Evolutionary conservation across 2,113 vertebrate genomes (phyloP), one percentile per base, ranked within the genome.

Genomic region (Calonectris borealis): DNA sequence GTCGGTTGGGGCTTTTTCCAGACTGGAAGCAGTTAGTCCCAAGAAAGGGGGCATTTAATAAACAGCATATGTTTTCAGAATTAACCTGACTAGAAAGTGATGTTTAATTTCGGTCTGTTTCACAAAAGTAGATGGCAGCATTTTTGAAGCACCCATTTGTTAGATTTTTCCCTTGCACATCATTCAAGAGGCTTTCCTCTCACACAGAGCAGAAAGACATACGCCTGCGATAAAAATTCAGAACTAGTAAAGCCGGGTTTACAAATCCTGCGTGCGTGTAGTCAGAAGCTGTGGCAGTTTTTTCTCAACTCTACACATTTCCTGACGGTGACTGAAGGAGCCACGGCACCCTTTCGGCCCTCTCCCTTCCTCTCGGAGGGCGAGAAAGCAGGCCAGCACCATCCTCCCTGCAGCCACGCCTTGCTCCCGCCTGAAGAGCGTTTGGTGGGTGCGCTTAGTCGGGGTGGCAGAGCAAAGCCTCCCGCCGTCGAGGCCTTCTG

Each of bases 301-400:
- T 78, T 65, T 61, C 49, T 77, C 9, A 4, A 34, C 31, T 48
- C 42, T 31, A 3, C 11, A 2, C 19, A 0, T 92, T 90, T 79
- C 42, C 61, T 40, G n/a, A 3, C 0, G 6, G 44, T 18, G 48
- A 14, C 61, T 26, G 44, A 82, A 72, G 71, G 24, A 68, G 25
- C 42, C 61, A 10, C 0, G 0, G 22, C n/a, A 14, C 36, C 22
- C 36, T 81, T 32, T 29, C 40, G 66, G 70, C 36, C 13, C 1
- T 54, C 13, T 86, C 11, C 24, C 27, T 79, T 42, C n/a, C 17
- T 21, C 72, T 36, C 13, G 13, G 44, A 12, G 8, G 5, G 46
- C 1, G 16, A 81, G 84, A 38, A 49, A 7, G 13, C 20, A 46
- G 42, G 32, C 26, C 38, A 18, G 2, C 5, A 1, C 8, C 31